A percentile compares a stretch with the other conserved stretches of the same genome.
These are phyloP conservation scores for Cephalopterus ornatus DNA, from an alignment of 2,113 vertebrate genomes.

Conservation along the genomic window DNA sequence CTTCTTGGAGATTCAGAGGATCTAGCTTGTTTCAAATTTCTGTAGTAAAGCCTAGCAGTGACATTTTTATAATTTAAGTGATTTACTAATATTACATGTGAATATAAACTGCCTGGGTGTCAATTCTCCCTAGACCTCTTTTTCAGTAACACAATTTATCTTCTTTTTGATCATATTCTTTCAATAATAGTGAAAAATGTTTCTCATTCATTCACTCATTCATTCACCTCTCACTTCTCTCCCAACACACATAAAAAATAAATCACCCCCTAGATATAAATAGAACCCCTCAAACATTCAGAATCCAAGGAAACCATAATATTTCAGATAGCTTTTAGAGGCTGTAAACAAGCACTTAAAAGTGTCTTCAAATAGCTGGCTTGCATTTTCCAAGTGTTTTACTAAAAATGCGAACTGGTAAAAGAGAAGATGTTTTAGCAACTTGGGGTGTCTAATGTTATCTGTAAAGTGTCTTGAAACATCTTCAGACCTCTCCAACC, in stretches of 20 bases:
- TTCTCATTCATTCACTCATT: background rate
- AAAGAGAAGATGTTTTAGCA: background rate
- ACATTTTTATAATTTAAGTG: background rate
- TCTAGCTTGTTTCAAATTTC: background rate
- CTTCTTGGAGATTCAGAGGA: background rate
- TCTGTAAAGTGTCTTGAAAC: background rate
- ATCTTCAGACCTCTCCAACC: background rate
- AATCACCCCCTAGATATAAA: background rate
- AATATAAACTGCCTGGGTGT: background rate
- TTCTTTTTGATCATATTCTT: background rate
- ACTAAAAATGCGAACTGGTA: background rate
- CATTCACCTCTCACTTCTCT: background rate
- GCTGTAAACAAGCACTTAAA: background rate
- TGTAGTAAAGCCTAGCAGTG: background rate
- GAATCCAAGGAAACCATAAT: background rate
- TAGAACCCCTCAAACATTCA: background rate
- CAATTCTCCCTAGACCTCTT: background rate
- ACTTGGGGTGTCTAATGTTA: background rate
- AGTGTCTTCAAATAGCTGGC: background rate
- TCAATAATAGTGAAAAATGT: background rate
- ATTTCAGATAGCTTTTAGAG: background rate
- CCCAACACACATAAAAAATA: background rate
- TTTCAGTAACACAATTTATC: background rate
- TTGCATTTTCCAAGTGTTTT: background rate
- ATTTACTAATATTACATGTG: background rate